Base-by-base conservation (phyloP, 2,113 vertebrate genomes). In the Vimba vimba region DNA sequence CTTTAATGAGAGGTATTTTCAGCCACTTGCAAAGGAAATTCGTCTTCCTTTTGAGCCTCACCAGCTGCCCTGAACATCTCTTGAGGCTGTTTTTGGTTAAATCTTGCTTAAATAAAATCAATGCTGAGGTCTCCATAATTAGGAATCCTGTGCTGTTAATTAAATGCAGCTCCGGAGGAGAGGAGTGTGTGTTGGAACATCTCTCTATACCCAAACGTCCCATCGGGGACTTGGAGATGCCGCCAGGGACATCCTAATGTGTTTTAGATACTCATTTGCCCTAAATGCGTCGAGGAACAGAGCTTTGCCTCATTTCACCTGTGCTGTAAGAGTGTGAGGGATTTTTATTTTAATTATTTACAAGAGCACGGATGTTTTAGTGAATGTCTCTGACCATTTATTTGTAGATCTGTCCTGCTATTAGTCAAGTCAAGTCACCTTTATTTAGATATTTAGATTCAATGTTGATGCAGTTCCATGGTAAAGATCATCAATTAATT, bases 91-190 rank as follows among this genome's bases (percentile, higher is more conserved):
- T 50, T 80, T 87, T 77, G 55, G 86, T 75, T 47, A 52, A 84
- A 85, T 81, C 43, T 84, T 59, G 39, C 71, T 82, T 79, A 84
- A 84, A 80, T 87, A 84, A 84, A 87, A 84, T 84, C 27, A 62
- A 75, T 85, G 68, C 76, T 39, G 77, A 75, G 86, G 57, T 73
- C 68, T 79, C 66, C 55, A 17, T 80, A 74, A 84, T 87, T 87
- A 84, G 30, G 82, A 71, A 36, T 74, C 27, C 55, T 27, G 23
- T 30, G 27, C 30, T 75, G 76, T 85, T 87, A 85, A 87, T 80
- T 85, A 87, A 79, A 52, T 45, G 7, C 5, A 3, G 79, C 79
- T 86, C 68, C 27, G 30, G 77, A 79, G 85, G 64, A 73, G 55
- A 62, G 25, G 27, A 39, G 27, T 4, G 43, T 68, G 59, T 82